Evolutionary conservation across 53 echinoderm and acorn worm species (phyloP).

Genomic region (Holothuria scabra): DNA sequence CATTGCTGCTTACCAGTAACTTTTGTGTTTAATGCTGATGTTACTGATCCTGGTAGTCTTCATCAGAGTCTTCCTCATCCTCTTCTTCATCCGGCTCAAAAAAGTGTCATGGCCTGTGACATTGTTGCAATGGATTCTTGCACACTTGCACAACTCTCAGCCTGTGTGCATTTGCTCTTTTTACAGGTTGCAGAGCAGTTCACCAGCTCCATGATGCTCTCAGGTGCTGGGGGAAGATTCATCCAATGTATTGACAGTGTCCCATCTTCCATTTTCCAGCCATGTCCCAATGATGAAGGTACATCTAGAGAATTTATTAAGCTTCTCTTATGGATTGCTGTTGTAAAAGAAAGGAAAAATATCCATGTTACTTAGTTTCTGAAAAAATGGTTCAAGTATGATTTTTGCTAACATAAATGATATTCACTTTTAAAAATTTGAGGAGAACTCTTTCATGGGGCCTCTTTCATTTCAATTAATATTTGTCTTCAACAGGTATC

Average conservation of each 20-base stretch:
- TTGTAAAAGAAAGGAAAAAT: no score
- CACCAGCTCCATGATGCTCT: slow-evolving; percentile 57
- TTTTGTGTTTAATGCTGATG: no score
- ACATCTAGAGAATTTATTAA: slow-evolving; percentile 40
- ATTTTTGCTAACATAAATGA: no score
- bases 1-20: no score
- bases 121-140: slow-evolving; percentile 51
- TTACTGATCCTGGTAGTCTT: not conserved
- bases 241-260: slow-evolving; percentile 47
- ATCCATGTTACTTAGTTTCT: no score
- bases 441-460: no score
- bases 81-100: slow-evolving; percentile 36
- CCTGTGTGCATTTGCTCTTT: slow-evolving; percentile 32
- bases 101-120: slow-evolving; percentile 15
- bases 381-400: no score
- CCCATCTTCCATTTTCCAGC: slow-evolving; percentile 60
- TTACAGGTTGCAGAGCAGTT: slow-evolving; percentile 48
- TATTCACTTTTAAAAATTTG: no score
- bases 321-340: slow-evolving; percentile 38
- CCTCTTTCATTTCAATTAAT: no score
- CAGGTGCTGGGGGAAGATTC: slow-evolving; percentile 54
- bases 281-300: slow-evolving; percentile 48
- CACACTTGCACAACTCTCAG: slow-evolving; percentile 50
- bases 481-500: no score
- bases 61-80: slow-evolving; percentile 39